Conservation (phyloP, 2,113 vertebrate genomes). For the Crotophaga sulcirostris region DNA sequence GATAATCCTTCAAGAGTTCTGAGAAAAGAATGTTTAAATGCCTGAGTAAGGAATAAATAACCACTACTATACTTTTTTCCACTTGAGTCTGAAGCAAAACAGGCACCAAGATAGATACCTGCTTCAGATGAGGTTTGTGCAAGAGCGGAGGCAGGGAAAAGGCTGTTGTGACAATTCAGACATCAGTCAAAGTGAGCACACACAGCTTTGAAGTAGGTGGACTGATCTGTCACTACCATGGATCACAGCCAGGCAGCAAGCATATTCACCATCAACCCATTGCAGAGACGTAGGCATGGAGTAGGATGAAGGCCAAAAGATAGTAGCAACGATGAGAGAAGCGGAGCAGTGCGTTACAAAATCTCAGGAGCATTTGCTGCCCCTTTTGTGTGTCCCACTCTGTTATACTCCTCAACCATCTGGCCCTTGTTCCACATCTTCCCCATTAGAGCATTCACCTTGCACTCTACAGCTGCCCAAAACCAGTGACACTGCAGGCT, state of each 20-base stretch:
- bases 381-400: background rate
- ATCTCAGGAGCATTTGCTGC: background rate
- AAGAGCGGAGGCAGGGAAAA: background rate
- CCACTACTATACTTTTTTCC: background rate
- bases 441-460: background rate
- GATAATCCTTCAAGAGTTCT: background rate
- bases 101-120: background rate
- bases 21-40: background rate
- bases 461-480: background rate
- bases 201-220: background rate
- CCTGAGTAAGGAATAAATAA: background rate
- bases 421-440: background rate
- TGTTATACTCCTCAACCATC: background rate
- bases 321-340: background rate
- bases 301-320: background rate
- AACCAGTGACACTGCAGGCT: background rate
- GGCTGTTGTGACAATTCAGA: background rate
- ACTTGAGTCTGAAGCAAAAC: background rate
- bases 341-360: background rate
- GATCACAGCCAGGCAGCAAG: background rate
- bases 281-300: rapidly evolving
- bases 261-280: background rate
- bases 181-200: background rate
- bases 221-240: background rate
- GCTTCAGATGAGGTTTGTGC: rapidly evolving